Conservation (phyloP, 2,113 vertebrate genomes). For the Hoplias malabaricus region DNA sequence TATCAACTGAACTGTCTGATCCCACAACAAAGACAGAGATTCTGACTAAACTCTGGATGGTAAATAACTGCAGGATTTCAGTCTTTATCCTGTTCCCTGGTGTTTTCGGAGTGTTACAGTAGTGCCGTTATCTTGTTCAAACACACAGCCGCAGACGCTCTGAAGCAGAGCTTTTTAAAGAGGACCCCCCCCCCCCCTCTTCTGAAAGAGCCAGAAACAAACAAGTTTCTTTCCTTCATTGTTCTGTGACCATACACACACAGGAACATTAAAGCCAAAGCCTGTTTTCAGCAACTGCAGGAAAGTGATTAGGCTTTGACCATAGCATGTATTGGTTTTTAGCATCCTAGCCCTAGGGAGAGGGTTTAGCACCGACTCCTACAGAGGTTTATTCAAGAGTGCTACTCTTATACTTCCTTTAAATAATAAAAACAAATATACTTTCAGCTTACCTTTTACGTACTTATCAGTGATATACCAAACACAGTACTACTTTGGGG, state of each 20-base stretch:
- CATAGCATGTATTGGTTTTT: neutral
- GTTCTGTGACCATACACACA: neutral
- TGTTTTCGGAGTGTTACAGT: neutral
- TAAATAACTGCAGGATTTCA: neutral
- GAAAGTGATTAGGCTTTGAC: neutral
- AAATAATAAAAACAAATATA: no score
- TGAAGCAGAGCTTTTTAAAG: neutral
- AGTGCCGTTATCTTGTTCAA: conserved; percentile 7
- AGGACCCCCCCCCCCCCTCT: neutral
- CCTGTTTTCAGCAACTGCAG: neutral
- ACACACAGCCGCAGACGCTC: neutral
- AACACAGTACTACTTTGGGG: no score
- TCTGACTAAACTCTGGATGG: neutral
- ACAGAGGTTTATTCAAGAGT: no score
- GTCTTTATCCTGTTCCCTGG: neutral
- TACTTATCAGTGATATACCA: no score
- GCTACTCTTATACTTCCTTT: no score
- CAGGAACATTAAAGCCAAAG: conserved; percentile 1
- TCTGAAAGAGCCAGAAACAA: neutral
- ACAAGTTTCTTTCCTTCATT: neutral
- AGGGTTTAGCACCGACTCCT: neutral
- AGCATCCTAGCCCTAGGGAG: neutral
- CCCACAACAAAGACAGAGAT: neutral
- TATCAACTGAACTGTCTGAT: neutral
- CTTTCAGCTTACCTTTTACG: no score